These are phyloP conservation scores for Cantharis nigra DNA, from an alignment of 2,888 invertebrate species.

Conservation along the genomic window DNA sequence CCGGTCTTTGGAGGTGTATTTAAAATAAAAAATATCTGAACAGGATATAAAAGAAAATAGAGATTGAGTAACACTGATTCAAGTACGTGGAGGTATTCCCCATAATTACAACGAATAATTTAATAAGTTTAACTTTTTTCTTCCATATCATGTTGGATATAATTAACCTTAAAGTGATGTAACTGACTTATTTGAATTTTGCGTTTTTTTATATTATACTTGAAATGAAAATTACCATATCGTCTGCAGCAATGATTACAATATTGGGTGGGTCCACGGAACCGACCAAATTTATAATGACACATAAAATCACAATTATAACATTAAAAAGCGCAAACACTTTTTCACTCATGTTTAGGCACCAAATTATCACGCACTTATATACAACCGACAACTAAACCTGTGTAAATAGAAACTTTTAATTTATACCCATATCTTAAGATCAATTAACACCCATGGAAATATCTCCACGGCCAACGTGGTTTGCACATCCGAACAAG, in stretches of 20 bases:
- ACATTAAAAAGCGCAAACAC: slow-evolving; percentile 2
- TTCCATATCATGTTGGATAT: background rate
- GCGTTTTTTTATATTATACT: background rate
- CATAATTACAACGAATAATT: background rate
- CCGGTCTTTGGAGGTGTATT: background rate
- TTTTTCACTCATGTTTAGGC: background rate
- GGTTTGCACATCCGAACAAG: slow-evolving; percentile 32
- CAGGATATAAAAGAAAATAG: background rate
- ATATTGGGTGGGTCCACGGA: slow-evolving; percentile 61
- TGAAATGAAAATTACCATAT: slow-evolving; percentile 67
- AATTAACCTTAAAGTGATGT: background rate
- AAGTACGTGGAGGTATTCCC: background rate
- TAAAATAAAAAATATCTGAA: background rate
- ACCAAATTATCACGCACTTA: background rate
- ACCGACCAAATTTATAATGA: slow-evolving; percentile 7
- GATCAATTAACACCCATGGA: slow-evolving; percentile 23
- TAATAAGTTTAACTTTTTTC: background rate
- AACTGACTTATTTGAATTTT: background rate
- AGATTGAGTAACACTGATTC: background rate
- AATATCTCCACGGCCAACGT: slow-evolving; percentile 27
- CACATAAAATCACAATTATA: slow-evolving; percentile 12
- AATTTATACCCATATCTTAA: slow-evolving; percentile 29
- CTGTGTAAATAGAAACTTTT: slow-evolving; percentile 19
- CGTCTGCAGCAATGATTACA: slow-evolving; percentile 76
- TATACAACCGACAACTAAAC: slow-evolving; percentile 17